phyloP scores from a whole-genome alignment of 2,888 invertebrate species.

The Meandrusa payeni region DNA sequence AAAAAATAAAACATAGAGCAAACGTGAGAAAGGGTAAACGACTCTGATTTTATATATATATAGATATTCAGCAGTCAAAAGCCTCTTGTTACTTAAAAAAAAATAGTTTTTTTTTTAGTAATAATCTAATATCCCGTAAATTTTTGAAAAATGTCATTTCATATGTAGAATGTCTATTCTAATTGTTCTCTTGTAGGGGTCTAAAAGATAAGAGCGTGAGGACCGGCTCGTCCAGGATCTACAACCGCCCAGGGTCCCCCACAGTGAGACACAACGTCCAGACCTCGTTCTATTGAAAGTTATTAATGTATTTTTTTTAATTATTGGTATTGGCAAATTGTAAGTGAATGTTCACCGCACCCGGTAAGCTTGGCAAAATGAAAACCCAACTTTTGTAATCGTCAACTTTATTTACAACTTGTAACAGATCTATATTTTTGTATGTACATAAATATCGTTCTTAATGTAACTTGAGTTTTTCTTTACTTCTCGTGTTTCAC shows the following conservation, averaged over 20 bases:
- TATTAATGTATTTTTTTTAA: neutral
- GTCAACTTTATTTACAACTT: slow-evolving; percentile 19
- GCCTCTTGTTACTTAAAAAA: no score
- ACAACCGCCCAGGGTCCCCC: slow-evolving; percentile 12
- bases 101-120: no score
- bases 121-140: no score
- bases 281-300: slow-evolving; percentile 7
- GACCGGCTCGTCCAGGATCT: no score
- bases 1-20: no score
- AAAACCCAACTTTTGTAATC: slow-evolving; percentile 3
- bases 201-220: slow-evolving; percentile 4
- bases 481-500: no score
- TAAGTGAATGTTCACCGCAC: slow-evolving; percentile 1
- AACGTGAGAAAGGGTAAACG: no score
- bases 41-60: no score
- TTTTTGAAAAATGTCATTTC: no score
- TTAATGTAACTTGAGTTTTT: neutral
- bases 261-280: slow-evolving; percentile 16
- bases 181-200: no score
- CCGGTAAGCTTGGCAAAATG: slow-evolving; percentile 1
- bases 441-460: slow-evolving; percentile 8
- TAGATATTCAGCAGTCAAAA: no score
- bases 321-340: slow-evolving; percentile 2
- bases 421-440: slow-evolving; percentile 13
- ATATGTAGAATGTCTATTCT: no score